Conservation (phyloP, 2,888 invertebrate species). For the Actias luna region DNA sequence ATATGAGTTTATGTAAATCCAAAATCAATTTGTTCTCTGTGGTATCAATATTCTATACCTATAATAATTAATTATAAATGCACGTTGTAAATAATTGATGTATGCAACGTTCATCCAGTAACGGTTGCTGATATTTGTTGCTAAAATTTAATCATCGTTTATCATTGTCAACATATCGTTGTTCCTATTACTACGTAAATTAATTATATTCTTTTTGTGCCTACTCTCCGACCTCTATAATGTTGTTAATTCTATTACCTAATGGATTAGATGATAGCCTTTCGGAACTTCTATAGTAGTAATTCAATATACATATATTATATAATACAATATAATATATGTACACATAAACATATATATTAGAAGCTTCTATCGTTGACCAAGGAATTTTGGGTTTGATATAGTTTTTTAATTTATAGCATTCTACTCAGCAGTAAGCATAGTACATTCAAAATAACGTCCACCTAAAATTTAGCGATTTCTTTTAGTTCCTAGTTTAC, state of each 20-base stretch:
- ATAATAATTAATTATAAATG: constrained; percentile 21
- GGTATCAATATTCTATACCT: constrained; percentile 15
- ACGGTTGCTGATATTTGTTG: constrained; percentile 3
- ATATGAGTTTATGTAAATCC: constrained; percentile 3
- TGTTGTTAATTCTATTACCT: constrained; percentile 3
- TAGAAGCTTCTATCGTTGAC: neutral
- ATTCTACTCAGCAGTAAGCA: too few relatives aligned
- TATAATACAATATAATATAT: too few relatives aligned
- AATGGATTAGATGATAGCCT: constrained; percentile 7
- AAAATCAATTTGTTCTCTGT: constrained; percentile 16
- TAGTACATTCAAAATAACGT: too few relatives aligned
- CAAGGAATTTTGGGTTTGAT: neutral
- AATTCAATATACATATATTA: too few relatives aligned
- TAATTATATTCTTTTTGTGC: neutral
- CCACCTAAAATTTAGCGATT: too few relatives aligned
- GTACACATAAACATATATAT: too few relatives aligned
- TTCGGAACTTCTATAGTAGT: too few relatives aligned
- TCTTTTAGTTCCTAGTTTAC: too few relatives aligned
- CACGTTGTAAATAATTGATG: constrained; percentile 10
- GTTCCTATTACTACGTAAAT: neutral
- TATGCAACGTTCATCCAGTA: neutral
- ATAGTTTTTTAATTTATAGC: too few relatives aligned
- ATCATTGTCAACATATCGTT: neutral
- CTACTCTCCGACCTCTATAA: neutral
- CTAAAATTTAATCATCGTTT: neutral